Conservation (phyloP, 2,888 invertebrate genomes). For the Physocephala rufipes region DNA sequence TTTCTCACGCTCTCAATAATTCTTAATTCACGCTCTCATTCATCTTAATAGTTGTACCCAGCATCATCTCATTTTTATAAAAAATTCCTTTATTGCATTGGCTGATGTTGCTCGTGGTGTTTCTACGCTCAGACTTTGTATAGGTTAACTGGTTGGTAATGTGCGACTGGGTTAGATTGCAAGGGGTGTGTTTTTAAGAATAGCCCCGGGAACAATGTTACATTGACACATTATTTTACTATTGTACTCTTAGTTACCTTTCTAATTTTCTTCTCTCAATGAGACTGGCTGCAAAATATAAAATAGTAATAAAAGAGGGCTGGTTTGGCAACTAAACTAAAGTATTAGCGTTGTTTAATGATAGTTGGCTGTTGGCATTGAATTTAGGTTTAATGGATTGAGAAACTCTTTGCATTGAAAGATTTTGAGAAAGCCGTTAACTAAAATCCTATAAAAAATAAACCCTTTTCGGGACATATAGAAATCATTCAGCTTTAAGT, state of each 20-base stretch:
- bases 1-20: background rate
- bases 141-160: background rate
- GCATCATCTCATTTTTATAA: background rate
- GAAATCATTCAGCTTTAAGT: no score
- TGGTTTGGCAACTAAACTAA: no score
- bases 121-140: constrained; percentile 17
- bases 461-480: no score
- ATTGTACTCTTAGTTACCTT: background rate
- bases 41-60: background rate
- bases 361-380: no score
- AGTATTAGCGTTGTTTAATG: no score
- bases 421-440: no score
- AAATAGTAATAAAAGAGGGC: no score
- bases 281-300: no score
- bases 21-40: constrained; percentile 22
- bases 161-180: background rate
- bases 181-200: constrained; percentile 24
- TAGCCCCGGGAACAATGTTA: background rate
- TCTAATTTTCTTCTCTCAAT: no score
- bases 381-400: no score
- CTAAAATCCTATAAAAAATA: no score
- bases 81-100: constrained; percentile 11
- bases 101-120: constrained; percentile 15
- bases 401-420: no score
- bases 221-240: constrained; percentile 13